Evolutionary conservation across 2,113 vertebrate species (phyloP).

Genomic region (Recurvirostra avosetta): DNA sequence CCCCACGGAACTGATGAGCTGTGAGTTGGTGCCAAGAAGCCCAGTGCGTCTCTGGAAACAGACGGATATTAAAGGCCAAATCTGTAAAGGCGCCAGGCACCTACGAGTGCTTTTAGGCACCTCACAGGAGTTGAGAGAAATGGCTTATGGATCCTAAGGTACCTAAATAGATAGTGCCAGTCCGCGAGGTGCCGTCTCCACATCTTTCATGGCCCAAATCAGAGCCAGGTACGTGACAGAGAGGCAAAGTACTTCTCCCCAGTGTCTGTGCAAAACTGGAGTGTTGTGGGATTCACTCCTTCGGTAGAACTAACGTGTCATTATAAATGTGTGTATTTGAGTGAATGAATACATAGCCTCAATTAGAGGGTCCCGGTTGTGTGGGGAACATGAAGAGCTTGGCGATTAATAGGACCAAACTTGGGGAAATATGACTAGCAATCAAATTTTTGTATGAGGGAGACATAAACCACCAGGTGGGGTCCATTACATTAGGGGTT

Average conservation of each 20-base stretch:
- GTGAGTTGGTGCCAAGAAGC: not conserved
- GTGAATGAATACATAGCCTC: not conserved
- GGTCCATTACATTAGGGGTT: fast-evolving
- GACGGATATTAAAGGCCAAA: not conserved
- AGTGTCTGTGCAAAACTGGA: not conserved
- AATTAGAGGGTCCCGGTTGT: not conserved
- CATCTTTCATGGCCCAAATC: not conserved
- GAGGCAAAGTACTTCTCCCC: not conserved
- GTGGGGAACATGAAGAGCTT: not conserved
- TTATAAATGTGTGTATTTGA: not conserved
- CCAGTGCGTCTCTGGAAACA: not conserved
- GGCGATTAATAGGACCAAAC: not conserved
- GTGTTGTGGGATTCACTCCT: not conserved
- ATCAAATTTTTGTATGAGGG: not conserved
- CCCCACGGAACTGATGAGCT: not conserved
- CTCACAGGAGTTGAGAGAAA: not conserved
- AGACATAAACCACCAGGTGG: not conserved
- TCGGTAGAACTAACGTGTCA: fast-evolving
- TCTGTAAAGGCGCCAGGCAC: not conserved
- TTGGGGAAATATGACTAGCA: not conserved
- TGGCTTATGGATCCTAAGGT: not conserved
- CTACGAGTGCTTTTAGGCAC: not conserved
- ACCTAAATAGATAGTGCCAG: not conserved
- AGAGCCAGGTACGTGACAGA: not conserved
- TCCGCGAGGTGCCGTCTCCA: not conserved